A percentile compares a stretch with the other conserved stretches of the same genome.
Conservation (phyloP, 1,140 invertebrate genomes). For the Zophobas morio region DNA sequence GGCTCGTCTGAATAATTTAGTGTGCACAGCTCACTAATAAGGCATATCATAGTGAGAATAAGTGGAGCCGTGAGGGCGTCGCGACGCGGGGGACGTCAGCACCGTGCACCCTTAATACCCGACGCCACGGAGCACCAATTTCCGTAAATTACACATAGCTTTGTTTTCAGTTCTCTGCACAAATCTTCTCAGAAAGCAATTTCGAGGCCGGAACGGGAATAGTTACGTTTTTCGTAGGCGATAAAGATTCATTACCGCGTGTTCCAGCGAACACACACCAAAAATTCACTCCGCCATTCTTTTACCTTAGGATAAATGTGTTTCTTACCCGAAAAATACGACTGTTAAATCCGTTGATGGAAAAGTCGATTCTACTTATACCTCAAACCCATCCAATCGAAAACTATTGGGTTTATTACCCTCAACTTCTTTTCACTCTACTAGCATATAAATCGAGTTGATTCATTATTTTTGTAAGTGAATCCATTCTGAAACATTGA, state of each 20-base stretch:
- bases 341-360: slow-evolving; percentile 31
- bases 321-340: slow-evolving; percentile 39
- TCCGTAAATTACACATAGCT: slow-evolving; percentile 65
- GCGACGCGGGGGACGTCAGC: slow-evolving; percentile 27
- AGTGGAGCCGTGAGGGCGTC: slow-evolving; percentile 46
- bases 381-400: slow-evolving; percentile 26
- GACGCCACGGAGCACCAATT: slow-evolving; percentile 60
- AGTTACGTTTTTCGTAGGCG: slow-evolving; percentile 65
- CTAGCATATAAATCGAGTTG: slow-evolving; percentile 3
- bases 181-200: slow-evolving; percentile 65
- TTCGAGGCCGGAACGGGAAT: slow-evolving; percentile 61
- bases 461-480: neutral
- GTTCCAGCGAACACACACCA: slow-evolving; percentile 58
- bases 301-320: slow-evolving; percentile 50
- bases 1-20: slow-evolving; percentile 56
- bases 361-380: slow-evolving; percentile 36
- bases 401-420: slow-evolving; percentile 37
- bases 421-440: neutral
- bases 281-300: slow-evolving; percentile 58
- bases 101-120: slow-evolving; percentile 56
- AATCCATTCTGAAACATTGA: too few relatives aligned
- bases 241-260: slow-evolving; percentile 65
- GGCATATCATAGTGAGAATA: slow-evolving; percentile 55
- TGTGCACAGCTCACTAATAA: slow-evolving; percentile 56
- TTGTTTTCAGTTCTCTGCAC: slow-evolving; percentile 64